phyloP scores from a whole-genome alignment of 2,888 invertebrate species.

The Callyntrura sp. region DNA sequence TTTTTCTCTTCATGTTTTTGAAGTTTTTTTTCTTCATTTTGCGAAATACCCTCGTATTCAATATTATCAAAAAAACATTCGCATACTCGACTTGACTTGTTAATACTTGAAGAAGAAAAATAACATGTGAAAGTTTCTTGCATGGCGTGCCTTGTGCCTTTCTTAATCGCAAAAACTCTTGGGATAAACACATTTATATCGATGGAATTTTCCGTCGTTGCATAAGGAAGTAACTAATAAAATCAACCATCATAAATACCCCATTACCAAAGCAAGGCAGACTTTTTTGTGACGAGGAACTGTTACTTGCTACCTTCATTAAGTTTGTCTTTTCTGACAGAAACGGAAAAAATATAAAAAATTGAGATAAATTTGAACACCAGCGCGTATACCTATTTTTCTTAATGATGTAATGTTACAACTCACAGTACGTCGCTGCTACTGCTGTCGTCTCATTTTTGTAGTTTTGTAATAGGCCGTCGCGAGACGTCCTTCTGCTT shows the following conservation, averaged over 20 bases:
- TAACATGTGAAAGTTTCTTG: neutral
- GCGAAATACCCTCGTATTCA: neutral
- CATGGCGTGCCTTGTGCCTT: neutral
- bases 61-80: neutral
- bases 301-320: neutral
- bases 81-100: neutral
- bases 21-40: neutral
- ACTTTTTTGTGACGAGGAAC: neutral
- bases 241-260: neutral
- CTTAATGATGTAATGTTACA: too few species aligned
- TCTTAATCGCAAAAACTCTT: neutral
- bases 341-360: too few species aligned
- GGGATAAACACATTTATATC: neutral
- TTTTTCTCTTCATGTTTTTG: too few species aligned
- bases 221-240: conserved; percentile 16
- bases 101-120: neutral
- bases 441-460: too few species aligned
- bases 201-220: neutral
- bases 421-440: too few species aligned
- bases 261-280: too few species aligned
- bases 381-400: too few species aligned
- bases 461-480: too few species aligned
- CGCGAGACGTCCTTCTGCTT: too few species aligned
- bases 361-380: too few species aligned
- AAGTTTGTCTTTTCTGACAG: too few species aligned